These are phyloP conservation scores for Tachuris rubrigastra DNA, from an alignment of 2,113 vertebrate species.

Conservation along the genomic window DNA sequence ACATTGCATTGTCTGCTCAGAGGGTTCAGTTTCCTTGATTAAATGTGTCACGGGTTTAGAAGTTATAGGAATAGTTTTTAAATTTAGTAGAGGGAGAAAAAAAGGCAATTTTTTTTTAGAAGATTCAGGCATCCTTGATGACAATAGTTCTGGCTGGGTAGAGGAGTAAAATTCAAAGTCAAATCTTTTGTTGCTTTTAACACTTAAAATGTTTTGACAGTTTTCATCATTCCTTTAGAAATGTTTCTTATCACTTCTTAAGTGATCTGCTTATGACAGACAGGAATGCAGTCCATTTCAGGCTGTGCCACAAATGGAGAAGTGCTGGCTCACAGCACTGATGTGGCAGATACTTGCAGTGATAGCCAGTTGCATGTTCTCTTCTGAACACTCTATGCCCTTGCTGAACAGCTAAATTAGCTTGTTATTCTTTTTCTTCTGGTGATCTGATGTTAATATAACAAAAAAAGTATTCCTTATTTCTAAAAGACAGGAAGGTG, in stretches of 20 bases:
- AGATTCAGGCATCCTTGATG: background rate
- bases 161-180: background rate
- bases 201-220: slow-evolving; percentile 42
- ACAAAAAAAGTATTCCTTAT: background rate
- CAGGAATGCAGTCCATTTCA: slow-evolving; percentile 31
- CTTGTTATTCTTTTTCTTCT: background rate
- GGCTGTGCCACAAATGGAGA: background rate
- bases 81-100: background rate
- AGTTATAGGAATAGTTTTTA: background rate
- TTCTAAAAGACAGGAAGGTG: background rate
- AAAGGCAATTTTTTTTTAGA: background rate
- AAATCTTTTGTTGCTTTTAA: slow-evolving; percentile 55
- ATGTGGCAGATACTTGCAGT: background rate
- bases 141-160: slow-evolving; percentile 24
- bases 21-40: background rate
- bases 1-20: background rate
- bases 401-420: background rate
- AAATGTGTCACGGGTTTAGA: background rate
- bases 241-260: slow-evolving; percentile 54
- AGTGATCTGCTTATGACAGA: slow-evolving; percentile 40
- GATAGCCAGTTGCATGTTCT: background rate
- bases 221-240: slow-evolving; percentile 41
- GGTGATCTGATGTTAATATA: background rate
- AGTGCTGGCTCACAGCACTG: background rate
- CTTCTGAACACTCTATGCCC: background rate